Evolutionary conservation across 2,797 vertebrate genomes (phyloP), one percentile per base, ranked within the genome.

Genomic region (Sebastes cheni): DNA sequence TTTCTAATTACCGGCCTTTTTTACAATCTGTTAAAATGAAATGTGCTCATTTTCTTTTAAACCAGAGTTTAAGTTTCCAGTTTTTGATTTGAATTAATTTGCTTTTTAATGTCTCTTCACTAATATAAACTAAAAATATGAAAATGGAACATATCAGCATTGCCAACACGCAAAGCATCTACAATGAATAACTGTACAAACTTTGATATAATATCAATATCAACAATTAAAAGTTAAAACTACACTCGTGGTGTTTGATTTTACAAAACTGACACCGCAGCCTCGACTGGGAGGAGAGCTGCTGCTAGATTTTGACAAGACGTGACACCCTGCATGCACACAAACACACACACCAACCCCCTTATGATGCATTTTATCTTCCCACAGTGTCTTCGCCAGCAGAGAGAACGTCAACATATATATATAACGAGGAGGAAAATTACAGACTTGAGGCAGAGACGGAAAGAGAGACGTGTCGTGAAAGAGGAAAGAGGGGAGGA

Each of bases 401-500:
- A 1, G 32, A 36, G 46, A 56, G 3, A 29, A 75, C 27, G 71
- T 22, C 83, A 46, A 27, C 32, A 22, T 11, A 34, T 52, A 34
- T 52, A 62, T 25, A 67, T 30, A 79, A 62, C 27, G 8, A 59
- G 69, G 22, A 12, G 65, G 65, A 64, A 50, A 50, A 81, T 78
- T 66, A 83, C 54, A 73, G 80, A 36, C 32, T 50, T 2, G 79
- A 56, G 60, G n/a, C 7, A 5, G 74, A 72, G 65, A 50, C 18
- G 20, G 81, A 81, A 25, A 77, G 54, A 75, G 71, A 82, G 58
- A 39, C 9, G 30, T 50, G 73, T 67, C 62, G 11, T 11, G 56
- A 77, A 72, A 86, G 65, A 84, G 72, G 72, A 81, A 81, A 76
- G 79, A 34, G 16, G 16, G 61, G 56, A 56, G 69, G 79, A 83